Percentiles rank a stretch among this genome's conserved stretches.
phyloP scores from a whole-genome alignment of 2,797 vertebrate species.

The Pangasius djambal region DNA sequence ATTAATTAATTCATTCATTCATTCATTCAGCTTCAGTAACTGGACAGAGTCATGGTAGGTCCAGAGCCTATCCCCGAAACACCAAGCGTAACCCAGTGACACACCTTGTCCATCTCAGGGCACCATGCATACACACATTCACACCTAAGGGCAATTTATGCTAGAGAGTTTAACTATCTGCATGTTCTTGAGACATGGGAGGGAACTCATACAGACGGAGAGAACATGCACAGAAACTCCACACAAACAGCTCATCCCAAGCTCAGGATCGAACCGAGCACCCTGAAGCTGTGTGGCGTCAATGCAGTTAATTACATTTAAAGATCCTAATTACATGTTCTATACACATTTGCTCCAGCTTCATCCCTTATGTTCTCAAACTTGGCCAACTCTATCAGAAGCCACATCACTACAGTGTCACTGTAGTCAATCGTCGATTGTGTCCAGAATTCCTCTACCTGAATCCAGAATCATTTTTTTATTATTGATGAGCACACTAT shows the following conservation, averaged over 20 bases:
- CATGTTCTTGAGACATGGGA: neutral
- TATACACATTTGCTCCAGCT: neutral
- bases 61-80: neutral
- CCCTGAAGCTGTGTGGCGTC: neutral
- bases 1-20: neutral
- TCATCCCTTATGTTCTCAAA: neutral
- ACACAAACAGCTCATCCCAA: neutral
- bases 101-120: neutral
- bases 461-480: neutral
- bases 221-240: neutral
- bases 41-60: neutral
- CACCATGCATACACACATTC: neutral
- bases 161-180: neutral
- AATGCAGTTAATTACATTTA: neutral
- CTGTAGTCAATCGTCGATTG: neutral
- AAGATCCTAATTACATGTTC: conserved; percentile 4
- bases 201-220: no score
- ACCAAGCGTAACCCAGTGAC: neutral
- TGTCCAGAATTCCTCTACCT: neutral
- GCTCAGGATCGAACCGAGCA: neutral
- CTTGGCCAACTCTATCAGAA: neutral
- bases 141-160: neutral
- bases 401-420: neutral
- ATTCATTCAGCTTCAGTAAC: neutral
- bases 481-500: neutral